phyloP scores from a whole-genome alignment of 2,113 vertebrate species.

The Eulacestoma nigropectus region DNA sequence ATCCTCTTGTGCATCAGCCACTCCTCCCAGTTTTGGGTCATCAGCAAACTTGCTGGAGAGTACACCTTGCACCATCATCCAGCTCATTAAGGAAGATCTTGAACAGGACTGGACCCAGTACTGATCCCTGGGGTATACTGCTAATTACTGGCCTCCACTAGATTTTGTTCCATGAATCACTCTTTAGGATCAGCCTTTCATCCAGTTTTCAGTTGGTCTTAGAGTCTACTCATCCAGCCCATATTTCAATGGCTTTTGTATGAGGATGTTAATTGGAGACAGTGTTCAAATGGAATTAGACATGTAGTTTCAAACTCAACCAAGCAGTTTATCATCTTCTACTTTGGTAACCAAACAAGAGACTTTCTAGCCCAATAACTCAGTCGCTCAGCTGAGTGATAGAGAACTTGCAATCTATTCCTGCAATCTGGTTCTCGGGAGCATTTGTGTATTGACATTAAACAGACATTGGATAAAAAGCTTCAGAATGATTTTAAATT shows the following conservation, averaged over 20 bases:
- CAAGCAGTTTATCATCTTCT: background rate
- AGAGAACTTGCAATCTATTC: background rate
- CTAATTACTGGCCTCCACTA: background rate
- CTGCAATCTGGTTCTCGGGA: background rate
- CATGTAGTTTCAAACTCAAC: background rate
- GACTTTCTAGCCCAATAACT: background rate
- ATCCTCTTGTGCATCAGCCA: accelerated
- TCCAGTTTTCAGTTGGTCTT: accelerated
- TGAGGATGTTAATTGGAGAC: background rate
- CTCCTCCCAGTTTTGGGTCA: background rate
- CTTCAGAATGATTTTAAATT: background rate
- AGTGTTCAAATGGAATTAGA: background rate
- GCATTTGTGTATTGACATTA: accelerated
- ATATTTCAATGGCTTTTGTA: background rate
- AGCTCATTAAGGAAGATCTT: background rate
- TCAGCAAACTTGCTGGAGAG: background rate
- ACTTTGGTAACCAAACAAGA: background rate
- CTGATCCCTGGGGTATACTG: background rate
- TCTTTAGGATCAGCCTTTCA: background rate
- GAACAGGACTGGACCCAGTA: background rate
- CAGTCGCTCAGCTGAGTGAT: accelerated
- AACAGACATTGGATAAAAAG: background rate
- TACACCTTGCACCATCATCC: background rate
- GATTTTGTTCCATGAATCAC: background rate
- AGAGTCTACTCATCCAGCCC: background rate